A percentile compares a stretch with the other conserved stretches of the same genome.
These are phyloP conservation scores for Cosmorhoe ocellata DNA, from an alignment of 2,888 invertebrate genomes.

Conservation along the genomic window DNA sequence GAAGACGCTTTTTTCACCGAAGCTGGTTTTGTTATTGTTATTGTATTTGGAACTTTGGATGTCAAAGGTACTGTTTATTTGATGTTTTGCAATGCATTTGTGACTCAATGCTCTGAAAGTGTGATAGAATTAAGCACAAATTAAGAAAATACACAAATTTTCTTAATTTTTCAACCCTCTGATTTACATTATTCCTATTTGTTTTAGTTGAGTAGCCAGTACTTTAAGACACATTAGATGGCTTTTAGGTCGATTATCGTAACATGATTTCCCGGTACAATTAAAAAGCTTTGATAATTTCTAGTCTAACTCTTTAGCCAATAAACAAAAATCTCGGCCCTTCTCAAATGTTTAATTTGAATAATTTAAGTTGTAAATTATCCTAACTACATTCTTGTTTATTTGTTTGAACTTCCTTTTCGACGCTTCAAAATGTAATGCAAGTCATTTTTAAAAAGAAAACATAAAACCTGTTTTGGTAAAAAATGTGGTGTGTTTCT, in stretches of 20 bases:
- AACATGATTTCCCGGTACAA: no score
- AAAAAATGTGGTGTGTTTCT: slow-evolving; percentile 18
- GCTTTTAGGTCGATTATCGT: no score
- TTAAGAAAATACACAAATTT: no score
- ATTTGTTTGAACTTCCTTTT: slow-evolving; percentile 23
- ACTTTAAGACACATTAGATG: no score
- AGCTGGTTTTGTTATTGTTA: slow-evolving; percentile 6
- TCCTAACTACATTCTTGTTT: slow-evolving; percentile 7
- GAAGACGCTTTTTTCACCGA: slow-evolving; percentile 22
- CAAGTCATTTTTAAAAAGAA: slow-evolving; percentile 23
- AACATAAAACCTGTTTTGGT: slow-evolving; percentile 23
- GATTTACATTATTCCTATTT: no score
- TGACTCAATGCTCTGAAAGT: neutral
- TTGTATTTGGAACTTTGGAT: slow-evolving; percentile 2
- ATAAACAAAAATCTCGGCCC: neutral
- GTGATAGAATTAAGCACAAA: no score
- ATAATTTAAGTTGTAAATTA: neutral
- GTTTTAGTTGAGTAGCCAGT: no score
- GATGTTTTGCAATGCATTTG: neutral
- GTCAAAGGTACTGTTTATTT: neutral
- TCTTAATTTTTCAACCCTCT: no score
- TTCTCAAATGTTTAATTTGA: neutral
- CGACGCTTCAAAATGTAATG: slow-evolving; percentile 23
- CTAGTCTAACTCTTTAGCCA: no score
- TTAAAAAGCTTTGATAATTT: no score